These are phyloP conservation scores for Falcaria lacertinaria DNA, from an alignment of 2,888 invertebrate species.

Conservation along the genomic window DNA sequence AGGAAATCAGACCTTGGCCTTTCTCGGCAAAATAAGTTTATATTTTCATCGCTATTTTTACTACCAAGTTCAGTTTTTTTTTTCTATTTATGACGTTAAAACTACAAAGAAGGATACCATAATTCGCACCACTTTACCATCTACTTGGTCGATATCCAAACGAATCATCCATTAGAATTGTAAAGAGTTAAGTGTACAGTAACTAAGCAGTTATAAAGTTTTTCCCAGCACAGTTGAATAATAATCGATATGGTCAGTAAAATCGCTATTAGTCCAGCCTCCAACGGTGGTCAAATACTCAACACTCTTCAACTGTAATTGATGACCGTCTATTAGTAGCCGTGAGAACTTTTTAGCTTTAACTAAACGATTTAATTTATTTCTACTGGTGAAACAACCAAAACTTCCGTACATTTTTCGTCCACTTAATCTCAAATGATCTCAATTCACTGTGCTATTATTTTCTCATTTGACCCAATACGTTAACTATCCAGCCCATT, in stretches of 20 bases:
- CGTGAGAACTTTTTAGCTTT: conserved; percentile 1
- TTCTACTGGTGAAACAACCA: background rate
- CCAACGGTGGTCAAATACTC: background rate
- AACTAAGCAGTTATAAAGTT: background rate
- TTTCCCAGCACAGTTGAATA: background rate
- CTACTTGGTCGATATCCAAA: no score
- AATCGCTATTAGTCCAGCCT: background rate
- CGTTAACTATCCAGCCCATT: no score
- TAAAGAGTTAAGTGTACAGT: no score
- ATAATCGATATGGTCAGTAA: background rate
- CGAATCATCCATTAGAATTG: no score
- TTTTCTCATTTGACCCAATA: background rate
- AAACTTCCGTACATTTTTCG: background rate
- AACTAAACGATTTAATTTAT: background rate
- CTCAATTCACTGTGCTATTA: background rate
- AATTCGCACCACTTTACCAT: no score
- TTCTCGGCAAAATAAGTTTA: no score
- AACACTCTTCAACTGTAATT: background rate
- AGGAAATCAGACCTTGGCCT: no score
- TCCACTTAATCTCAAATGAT: background rate
- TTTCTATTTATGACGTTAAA: no score
- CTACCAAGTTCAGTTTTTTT: no score
- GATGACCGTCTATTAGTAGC: background rate
- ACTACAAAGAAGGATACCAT: no score
- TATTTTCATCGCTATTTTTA: no score